Evolutionary conservation across 2,888 invertebrate species (phyloP).

Genomic region (Palloptera scutellata): DNA sequence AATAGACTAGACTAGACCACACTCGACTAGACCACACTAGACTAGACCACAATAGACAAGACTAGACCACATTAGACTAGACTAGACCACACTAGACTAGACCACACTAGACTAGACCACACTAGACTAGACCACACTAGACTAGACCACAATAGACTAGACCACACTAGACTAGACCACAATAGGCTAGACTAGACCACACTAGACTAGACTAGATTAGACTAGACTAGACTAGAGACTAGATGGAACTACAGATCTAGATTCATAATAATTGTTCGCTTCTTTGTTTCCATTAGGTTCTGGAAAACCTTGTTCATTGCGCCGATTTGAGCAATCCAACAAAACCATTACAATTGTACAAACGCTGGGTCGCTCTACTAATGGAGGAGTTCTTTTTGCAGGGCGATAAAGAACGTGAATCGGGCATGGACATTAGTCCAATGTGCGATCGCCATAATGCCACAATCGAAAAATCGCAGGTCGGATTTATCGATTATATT

Average conservation of each 20-base stretch:
- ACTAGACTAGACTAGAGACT: too few relatives aligned
- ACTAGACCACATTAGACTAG: too few relatives aligned
- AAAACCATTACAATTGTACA: slow-evolving; percentile 94
- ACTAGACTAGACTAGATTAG: too few relatives aligned
- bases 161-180: too few relatives aligned
- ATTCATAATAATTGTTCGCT: background rate
- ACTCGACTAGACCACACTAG: too few relatives aligned
- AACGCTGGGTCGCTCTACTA: slow-evolving; percentile 91
- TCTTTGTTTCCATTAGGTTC: slow-evolving; percentile 70
- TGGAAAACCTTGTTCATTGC: slow-evolving; percentile 99
- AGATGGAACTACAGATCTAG: background rate
- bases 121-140: too few relatives aligned
- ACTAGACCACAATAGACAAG: too few relatives aligned
- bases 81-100: too few relatives aligned
- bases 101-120: too few relatives aligned
- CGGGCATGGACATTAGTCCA: slow-evolving; percentile 96
- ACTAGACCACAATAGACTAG: too few relatives aligned
- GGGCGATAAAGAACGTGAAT: slow-evolving; percentile 94
- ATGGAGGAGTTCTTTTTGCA: slow-evolving; percentile 99
- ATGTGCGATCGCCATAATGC: slow-evolving; percentile 99
- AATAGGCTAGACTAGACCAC: too few relatives aligned
- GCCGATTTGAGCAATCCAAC: slow-evolving; percentile 98
- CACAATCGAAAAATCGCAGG: slow-evolving; percentile 98
- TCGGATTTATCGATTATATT: slow-evolving; percentile 99
- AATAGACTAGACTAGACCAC: too few relatives aligned